Evolutionary conservation across 2,888 invertebrate species (phyloP), one percentile per base, ranked within the genome.

Genomic region (Thera britannica): DNA sequence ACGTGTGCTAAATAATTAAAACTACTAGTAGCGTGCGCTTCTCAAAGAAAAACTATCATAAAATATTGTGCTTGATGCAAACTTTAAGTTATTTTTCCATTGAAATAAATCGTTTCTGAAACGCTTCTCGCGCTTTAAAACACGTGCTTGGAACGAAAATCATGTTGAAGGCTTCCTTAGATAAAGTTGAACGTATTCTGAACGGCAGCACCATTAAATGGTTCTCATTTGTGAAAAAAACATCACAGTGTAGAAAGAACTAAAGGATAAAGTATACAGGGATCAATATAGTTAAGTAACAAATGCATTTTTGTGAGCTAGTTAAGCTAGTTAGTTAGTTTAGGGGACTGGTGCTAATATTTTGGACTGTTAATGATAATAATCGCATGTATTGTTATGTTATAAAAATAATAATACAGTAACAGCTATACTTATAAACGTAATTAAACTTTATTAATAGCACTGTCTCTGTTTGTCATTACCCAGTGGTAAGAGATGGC

Each of bases 271-370:
- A 7, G 9, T 46, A 51, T 23, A 23, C 3, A 51, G 23, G 6
- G 23, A 51, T n/a, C 11, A 51, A 23, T 46, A 48, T 48, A 49
- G n/a, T 46, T 46, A 46, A 12, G 12, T 49, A 41, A 38, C 34
- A 36, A 63, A 36, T 64, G 64, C 65, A 72, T 68, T 70, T 68
- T 70, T n/a, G 57, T 41, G 9, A 38, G 57, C 57, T 44, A 49
- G 23, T 23, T 23, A 23, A 23, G 23, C 23, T 23, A 23, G 23
- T 23, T 23, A 23, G 23, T 23, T 23, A 23, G 56, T 23, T 23
- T 49, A n/a, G 6, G 59, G 67, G 41, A 38, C 59, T 56, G 68
- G 68, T 68, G 68, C 60, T 60, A 56, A 57, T 52, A 49, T 54
- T 59, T 54, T 44, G 8, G 34, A 52, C 8, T 52, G 44, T 2